phyloP scores from a whole-genome alignment of 2,113 vertebrate genomes.

The Addax nasomaculatus region DNA sequence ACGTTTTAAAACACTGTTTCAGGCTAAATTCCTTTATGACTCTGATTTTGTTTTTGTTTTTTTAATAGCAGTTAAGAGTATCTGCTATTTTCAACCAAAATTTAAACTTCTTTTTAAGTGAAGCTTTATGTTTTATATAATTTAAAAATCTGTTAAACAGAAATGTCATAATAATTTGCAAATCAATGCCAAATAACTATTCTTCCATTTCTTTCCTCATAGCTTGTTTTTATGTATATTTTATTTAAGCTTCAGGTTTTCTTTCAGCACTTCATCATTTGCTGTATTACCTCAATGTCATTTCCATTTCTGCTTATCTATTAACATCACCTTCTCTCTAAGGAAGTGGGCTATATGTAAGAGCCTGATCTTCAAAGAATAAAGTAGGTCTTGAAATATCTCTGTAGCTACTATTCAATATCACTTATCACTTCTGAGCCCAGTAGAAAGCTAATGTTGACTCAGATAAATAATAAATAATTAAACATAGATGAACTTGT shows the following conservation, averaged over 20 bases:
- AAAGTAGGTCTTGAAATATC: conserved; percentile 70
- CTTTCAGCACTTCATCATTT: conserved; percentile 48
- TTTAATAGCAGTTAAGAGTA: not conserved
- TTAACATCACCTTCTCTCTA: conserved; percentile 62
- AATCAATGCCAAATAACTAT: conserved; percentile 67
- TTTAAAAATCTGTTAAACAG: conserved; percentile 28
- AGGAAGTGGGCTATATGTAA: conserved; percentile 62
- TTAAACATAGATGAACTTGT: conserved; percentile 63
- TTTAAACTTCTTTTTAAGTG: conserved; percentile 18
- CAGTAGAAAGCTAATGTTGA: conserved; percentile 66
- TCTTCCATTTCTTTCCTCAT: conserved; percentile 38
- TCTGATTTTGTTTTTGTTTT: not conserved
- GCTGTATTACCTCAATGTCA: conserved; percentile 42
- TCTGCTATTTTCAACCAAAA: not conserved
- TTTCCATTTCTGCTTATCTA: conserved; percentile 69
- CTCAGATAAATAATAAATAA: conserved; percentile 71
- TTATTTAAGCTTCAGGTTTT: conserved; percentile 72
- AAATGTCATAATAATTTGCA: conserved; percentile 71
- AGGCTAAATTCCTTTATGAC: conserved; percentile 3
- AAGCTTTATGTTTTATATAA: conserved; percentile 53
- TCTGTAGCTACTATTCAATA: conserved; percentile 51
- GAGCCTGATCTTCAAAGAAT: conserved; percentile 72
- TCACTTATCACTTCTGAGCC: conserved; percentile 41
- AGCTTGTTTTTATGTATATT: conserved; percentile 59
- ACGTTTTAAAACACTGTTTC: not conserved